A percentile compares a stretch with the other conserved stretches of the same genome.
phyloP scores from a whole-genome alignment of 2,113 vertebrate genomes.

The Passer domesticus region DNA sequence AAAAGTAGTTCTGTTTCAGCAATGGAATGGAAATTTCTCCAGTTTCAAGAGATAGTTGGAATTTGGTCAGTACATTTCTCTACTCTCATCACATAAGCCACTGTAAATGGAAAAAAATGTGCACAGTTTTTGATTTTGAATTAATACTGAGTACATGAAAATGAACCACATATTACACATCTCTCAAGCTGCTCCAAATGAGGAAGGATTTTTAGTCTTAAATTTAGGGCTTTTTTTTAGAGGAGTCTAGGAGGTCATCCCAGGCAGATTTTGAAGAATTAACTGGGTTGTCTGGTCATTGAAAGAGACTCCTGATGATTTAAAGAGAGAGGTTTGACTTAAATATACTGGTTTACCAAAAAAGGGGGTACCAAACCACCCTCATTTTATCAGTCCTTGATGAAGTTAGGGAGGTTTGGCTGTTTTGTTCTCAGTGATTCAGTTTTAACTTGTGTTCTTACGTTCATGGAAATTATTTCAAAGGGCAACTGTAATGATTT shows the following conservation, averaged over 20 bases:
- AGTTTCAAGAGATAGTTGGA: slow-evolving; percentile 84
- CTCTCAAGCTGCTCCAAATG: not conserved
- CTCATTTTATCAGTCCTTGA: not conserved
- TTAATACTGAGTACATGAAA: not conserved
- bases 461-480: not conserved
- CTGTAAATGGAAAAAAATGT: not conserved
- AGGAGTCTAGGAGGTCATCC: not conserved
- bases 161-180: not conserved
- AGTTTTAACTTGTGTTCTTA: not conserved
- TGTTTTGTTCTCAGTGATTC: not conserved
- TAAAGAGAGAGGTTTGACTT: not conserved
- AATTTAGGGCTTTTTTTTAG: not conserved
- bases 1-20: slow-evolving; percentile 79
- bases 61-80: not conserved
- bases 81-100: not conserved
- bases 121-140: not conserved
- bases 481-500: not conserved
- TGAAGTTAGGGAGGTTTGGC: not conserved
- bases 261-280: not conserved
- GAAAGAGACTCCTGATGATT: not conserved
- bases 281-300: not conserved
- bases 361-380: not conserved
- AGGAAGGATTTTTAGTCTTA: not conserved
- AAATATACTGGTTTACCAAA: not conserved
- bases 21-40: slow-evolving; percentile 82